Evolutionary conservation across 53 echinoderm and acorn worm species (phyloP), one percentile per base, ranked within the genome.

Genomic region (Holothuria scabra): DNA sequence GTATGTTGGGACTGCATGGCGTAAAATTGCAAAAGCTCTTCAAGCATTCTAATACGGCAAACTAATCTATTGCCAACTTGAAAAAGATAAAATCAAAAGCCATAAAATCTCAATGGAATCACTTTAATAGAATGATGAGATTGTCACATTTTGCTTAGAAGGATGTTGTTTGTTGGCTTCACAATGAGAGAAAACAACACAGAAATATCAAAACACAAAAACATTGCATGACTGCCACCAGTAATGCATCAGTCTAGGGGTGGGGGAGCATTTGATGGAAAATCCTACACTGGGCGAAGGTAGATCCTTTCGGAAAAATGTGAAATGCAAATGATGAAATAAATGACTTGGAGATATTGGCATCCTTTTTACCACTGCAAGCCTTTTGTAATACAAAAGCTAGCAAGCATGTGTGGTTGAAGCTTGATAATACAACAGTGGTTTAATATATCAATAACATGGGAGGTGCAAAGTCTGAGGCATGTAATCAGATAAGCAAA

Each of bases 181-280:
- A 81, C 11, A 68, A 75, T 76, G 46, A 76, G 21, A n/a, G 28
- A 22, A 34, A 14, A 13, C 16, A 74, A 16, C 35, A 59, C 16
- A 69, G 76, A n/a, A 38, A 28, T 35, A 75, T 85, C 14, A 23
- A 46, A 34, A 34, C 22, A 67, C 5, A 35, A 13, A 69, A 69
- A 69, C n/a, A 22, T n/a, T 8, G 32, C 31, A 69, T 69, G 70
- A 69, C 70, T 69, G 1, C 34, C 20, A 69, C 70, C 10, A 69
- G 70, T 69, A 84, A 90, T 92, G 87, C 89, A 12, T 86, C 84
- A 57, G 65, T 61, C 60, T 31, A 59, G 12, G 87, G 90, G 0
- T 92, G 93, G 93, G 92, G 93, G 19, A 89, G 82, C 41, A 80
- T 69, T 16, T 79, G 74, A 21, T 59, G 60, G 35, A 37, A 8